phyloP scores from a whole-genome alignment of 1,140 invertebrate genomes.

The Aporrectodea caliginosa region DNA sequence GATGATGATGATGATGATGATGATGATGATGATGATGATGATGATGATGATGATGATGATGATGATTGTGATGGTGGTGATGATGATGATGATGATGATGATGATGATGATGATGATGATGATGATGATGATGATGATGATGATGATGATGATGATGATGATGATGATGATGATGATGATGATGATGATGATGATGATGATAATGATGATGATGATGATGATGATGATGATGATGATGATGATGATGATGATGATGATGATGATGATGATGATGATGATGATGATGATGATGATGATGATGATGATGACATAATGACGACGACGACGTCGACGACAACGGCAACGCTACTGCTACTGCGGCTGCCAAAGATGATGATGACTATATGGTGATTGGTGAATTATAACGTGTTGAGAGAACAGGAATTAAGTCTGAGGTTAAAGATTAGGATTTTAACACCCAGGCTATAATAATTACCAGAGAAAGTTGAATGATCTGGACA shows the following conservation, averaged over 20 bases:
- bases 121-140: background rate
- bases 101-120: background rate
- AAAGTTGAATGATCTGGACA: too few relatives aligned
- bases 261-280: conserved; percentile 2
- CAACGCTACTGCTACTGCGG: too few relatives aligned
- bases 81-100: background rate
- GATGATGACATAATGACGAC: background rate
- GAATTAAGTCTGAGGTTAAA: too few relatives aligned
- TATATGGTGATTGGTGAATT: too few relatives aligned
- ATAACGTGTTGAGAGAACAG: too few relatives aligned
- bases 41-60: background rate
- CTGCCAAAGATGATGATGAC: too few relatives aligned
- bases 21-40: background rate
- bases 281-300: background rate
- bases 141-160: background rate
- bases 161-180: background rate
- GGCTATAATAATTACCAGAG: too few relatives aligned
- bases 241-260: background rate
- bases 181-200: background rate
- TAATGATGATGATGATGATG: background rate
- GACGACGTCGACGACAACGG: too few relatives aligned
- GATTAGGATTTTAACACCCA: too few relatives aligned
- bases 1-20: background rate
- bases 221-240: background rate
- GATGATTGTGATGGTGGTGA: background rate